Evolutionary conservation across 1,140 invertebrate genomes (phyloP).

Genomic region (Rhyzopertha dominica): DNA sequence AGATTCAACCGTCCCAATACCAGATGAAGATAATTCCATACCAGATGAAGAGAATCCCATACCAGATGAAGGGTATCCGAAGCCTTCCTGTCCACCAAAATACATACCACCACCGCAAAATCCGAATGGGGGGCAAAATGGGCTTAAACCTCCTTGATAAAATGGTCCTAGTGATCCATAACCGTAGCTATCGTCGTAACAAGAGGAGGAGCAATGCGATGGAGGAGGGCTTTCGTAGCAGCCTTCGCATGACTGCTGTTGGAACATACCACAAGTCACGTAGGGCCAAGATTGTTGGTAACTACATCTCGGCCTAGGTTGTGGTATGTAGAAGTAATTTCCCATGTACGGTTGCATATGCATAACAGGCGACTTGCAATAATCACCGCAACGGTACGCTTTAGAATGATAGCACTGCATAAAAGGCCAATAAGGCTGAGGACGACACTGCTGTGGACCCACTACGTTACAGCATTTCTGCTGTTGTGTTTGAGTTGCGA

Average conservation of each 20-base stretch:
- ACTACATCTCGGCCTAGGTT: constrained; percentile 38
- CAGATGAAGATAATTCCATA: too few species aligned
- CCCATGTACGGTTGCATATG: constrained; percentile 35
- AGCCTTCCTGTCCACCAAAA: too few species aligned
- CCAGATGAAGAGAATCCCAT: too few species aligned
- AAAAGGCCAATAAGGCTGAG: constrained; percentile 23
- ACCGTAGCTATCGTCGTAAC: constrained; percentile 32
- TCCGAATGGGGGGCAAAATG: constrained; percentile 25
- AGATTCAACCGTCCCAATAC: too few species aligned
- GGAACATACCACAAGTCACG: constrained; percentile 28
- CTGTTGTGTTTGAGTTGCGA: not conserved
- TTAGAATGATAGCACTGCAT: constrained; percentile 36
- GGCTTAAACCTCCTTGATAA: constrained; percentile 23
- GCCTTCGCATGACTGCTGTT: constrained; percentile 29
- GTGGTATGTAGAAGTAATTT: constrained; percentile 37
- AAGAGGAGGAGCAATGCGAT: constrained; percentile 21
- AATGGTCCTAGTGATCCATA: constrained; percentile 32
- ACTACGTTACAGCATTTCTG: constrained; percentile 26
- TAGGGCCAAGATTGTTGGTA: constrained; percentile 40
- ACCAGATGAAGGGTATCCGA: too few species aligned
- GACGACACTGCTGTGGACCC: constrained; percentile 37
- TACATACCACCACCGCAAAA: too few species aligned
- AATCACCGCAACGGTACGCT: constrained; percentile 30
- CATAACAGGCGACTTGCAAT: constrained; percentile 34
- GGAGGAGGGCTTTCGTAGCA: constrained; percentile 27